Evolutionary conservation across 2,797 vertebrate species (phyloP).

Genomic region (Remorina albescens): DNA sequence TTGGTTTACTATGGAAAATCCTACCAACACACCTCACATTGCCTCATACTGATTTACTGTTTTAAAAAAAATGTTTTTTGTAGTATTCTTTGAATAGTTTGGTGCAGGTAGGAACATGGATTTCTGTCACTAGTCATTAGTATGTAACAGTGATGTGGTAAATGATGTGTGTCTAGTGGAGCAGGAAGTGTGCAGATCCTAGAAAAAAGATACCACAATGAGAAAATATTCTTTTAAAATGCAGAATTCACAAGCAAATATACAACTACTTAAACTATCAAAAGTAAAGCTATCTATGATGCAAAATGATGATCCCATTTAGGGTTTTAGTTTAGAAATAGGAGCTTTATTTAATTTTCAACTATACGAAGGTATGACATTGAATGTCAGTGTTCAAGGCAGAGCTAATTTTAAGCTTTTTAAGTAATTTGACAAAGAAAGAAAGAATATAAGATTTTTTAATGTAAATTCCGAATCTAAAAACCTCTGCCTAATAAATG

Average conservation of each 20-base stretch:
- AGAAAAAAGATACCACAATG: background rate
- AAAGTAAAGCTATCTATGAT: background rate
- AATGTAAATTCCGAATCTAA: background rate
- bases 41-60: background rate
- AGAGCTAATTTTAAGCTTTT: background rate
- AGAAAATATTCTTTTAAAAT: background rate
- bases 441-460: background rate
- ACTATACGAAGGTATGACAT: background rate
- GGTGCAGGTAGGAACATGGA: background rate
- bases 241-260: background rate
- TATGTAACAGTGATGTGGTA: constrained; percentile 6
- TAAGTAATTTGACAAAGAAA: background rate
- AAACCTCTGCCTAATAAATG: background rate
- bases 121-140: background rate
- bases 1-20: constrained; percentile 23
- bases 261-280: background rate
- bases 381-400: background rate
- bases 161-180: background rate
- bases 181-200: background rate
- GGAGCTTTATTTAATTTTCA: background rate
- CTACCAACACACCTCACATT: background rate
- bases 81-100: background rate
- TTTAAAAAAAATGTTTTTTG: background rate
- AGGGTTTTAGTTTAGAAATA: background rate
- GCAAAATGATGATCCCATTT: background rate